Base-by-base conservation (phyloP, 2,797 vertebrate species). In the Avahi laniger region DNA sequence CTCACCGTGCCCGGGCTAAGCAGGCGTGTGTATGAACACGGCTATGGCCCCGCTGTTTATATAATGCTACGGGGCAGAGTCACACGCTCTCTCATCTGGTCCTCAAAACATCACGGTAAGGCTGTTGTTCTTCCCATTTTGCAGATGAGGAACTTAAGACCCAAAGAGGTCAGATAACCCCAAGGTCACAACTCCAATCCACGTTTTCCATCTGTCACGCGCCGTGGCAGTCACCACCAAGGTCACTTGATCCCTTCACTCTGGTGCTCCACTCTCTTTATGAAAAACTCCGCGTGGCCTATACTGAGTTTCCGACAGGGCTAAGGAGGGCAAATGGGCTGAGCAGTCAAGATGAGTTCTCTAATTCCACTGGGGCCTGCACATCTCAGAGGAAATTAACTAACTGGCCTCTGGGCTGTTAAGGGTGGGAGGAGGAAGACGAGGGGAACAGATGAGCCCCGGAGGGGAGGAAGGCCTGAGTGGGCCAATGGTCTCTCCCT, bases 131-230 rank as follows among this genome's bases (percentile, higher is more conserved):
- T 43, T 43, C 38, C 75, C 72, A 75, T 17, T 76, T 73, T 67
- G 33, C 69, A 93, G 86, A 94, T 28, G 43, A 89, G 43, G 26
- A 86, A 28, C n/a, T 69, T 52, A 48, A 59, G n/a, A 93, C 33
- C 59, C 73, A 59, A n/a, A 30, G 33, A 54, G 54, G 15, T 75
- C 50, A 72, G 50, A 17, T 11, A 30, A 28, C n/a, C 35, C 70
- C 15, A 46, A 35, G 35, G 59, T 28, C 88, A 38, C 5, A 12
- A 63, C 70, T 48, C 63, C 50, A 17, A 57, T 38, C 38, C 46
- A 8, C 0, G 11, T 35, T 33, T 89, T 85, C 46, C 43, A 7
- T 80, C 67, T 89, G 61, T 69, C 30, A n/a, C 18, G 80, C 18
- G 70, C 70, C 38, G n/a, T 1, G 26, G 26, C 18, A 43, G 41